phyloP scores from a whole-genome alignment of 2,797 vertebrate species.

The Chanos chanos region DNA sequence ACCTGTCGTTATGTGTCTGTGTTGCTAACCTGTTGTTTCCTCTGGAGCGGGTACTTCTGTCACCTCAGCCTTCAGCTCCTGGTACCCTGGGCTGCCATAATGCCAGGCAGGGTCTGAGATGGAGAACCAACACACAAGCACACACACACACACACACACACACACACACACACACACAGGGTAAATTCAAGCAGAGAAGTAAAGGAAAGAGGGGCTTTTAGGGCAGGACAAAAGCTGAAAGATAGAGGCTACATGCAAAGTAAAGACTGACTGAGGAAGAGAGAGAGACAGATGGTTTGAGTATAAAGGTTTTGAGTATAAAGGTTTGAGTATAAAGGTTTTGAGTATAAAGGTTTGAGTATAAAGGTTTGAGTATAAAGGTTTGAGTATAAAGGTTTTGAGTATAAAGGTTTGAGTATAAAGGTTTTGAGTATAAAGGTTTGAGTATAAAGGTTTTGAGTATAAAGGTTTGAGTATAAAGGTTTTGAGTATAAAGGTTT shows the following conservation, averaged over 20 bases:
- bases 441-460: too few species aligned
- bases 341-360: too few species aligned
- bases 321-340: too few species aligned
- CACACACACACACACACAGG: neutral
- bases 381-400: too few species aligned
- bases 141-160: neutral
- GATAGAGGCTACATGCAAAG: neutral
- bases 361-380: too few species aligned
- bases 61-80: constrained; percentile 87
- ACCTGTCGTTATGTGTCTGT: constrained; percentile 55
- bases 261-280: neutral
- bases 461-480: too few species aligned
- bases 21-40: constrained; percentile 42
- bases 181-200: neutral
- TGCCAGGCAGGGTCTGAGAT: constrained; percentile 77
- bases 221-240: too few species aligned
- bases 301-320: too few species aligned
- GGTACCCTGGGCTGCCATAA: constrained; percentile 66
- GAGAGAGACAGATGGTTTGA: neutral
- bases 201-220: neutral
- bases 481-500: too few species aligned
- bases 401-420: too few species aligned
- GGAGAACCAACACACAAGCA: too few species aligned
- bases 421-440: too few species aligned
- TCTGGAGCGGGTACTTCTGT: constrained; percentile 77